Evolutionary conservation across 92 coral and sea anemone genomes (phyloP).

Genomic region (Palythoa caribaeorum): DNA sequence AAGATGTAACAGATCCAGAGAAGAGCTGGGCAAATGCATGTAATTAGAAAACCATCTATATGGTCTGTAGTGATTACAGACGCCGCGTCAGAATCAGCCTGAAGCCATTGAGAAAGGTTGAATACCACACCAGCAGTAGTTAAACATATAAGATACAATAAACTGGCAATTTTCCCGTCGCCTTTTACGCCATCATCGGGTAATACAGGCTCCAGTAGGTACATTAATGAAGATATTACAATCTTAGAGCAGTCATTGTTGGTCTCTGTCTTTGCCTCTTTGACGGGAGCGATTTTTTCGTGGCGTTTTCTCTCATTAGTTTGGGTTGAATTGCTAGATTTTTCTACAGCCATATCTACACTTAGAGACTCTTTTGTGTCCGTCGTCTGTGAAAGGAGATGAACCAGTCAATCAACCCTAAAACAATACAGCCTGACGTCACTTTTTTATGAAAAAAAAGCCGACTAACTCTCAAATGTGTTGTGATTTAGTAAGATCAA

Average conservation of each 20-base stretch:
- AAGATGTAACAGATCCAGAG: slow-evolving; percentile 96
- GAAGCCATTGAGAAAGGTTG: slow-evolving; percentile 94
- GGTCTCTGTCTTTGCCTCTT: slow-evolving; percentile 66
- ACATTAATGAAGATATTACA: slow-evolving; percentile 72
- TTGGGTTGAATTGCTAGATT: background rate
- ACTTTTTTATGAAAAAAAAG: background rate
- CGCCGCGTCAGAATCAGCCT: slow-evolving; percentile 88
- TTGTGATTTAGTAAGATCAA: slow-evolving; percentile 64
- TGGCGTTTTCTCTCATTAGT: slow-evolving; percentile 39
- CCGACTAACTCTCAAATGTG: slow-evolving; percentile 50
- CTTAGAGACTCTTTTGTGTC: background rate
- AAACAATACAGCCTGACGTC: slow-evolving; percentile 30
- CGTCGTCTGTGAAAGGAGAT: slow-evolving; percentile 38
- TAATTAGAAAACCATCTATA: slow-evolving; percentile 94
- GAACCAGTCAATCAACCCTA: slow-evolving; percentile 13
- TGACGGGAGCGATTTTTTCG: slow-evolving; percentile 16
- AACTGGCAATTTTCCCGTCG: slow-evolving; percentile 96
- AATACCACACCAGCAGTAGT: slow-evolving; percentile 98
- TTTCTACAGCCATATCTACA: slow-evolving; percentile 30
- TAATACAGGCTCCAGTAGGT: slow-evolving; percentile 81
- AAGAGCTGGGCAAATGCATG: slow-evolving; percentile 93
- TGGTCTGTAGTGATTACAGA: slow-evolving; percentile 95
- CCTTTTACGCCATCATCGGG: slow-evolving; percentile 96
- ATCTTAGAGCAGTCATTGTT: slow-evolving; percentile 54
- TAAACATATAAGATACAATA: slow-evolving; percentile 91